These are phyloP conservation scores for Drosophila neotestacea DNA, from an alignment of 2,888 invertebrate genomes.

Conservation along the genomic window DNA sequence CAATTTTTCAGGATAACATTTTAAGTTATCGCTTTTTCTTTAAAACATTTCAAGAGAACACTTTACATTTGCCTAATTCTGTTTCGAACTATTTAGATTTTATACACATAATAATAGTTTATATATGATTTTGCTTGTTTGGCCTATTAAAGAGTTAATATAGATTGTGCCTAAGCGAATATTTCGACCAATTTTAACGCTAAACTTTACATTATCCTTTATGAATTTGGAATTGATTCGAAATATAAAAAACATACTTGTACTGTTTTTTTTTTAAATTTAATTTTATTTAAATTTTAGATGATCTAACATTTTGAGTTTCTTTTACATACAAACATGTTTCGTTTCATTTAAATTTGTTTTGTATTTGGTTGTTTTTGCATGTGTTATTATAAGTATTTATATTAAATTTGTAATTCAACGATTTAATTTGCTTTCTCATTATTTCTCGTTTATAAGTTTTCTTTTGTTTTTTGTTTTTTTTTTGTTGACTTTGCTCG, in stretches of 20 bases:
- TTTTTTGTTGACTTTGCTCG: conserved; percentile 52
- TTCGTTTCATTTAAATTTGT: conserved; percentile 60
- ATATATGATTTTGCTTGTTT: too few species aligned
- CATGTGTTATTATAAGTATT: conserved; percentile 52
- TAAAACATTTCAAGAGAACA: too few species aligned
- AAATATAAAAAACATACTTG: not conserved
- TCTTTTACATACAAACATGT: conserved; percentile 84
- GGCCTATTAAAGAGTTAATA: too few species aligned
- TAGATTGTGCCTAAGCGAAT: too few species aligned
- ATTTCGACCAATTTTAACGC: too few species aligned
- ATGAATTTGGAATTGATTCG: not conserved
- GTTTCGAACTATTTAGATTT: too few species aligned
- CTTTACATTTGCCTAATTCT: too few species aligned
- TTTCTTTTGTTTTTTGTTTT: conserved; percentile 30
- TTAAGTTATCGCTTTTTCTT: too few species aligned
- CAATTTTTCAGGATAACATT: not conserved
- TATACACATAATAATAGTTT: too few species aligned
- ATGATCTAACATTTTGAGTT: conserved; percentile 83
- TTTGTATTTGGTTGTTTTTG: conserved; percentile 45
- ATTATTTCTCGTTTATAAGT: conserved; percentile 18
- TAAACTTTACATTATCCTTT: too few species aligned
- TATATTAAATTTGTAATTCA: conserved; percentile 74
- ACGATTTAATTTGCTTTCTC: conserved; percentile 70
- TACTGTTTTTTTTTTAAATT: conserved; percentile 52
- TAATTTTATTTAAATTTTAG: conserved; percentile 84